Conservation (phyloP, 2,888 invertebrate genomes). For the Erebia palarica region DNA sequence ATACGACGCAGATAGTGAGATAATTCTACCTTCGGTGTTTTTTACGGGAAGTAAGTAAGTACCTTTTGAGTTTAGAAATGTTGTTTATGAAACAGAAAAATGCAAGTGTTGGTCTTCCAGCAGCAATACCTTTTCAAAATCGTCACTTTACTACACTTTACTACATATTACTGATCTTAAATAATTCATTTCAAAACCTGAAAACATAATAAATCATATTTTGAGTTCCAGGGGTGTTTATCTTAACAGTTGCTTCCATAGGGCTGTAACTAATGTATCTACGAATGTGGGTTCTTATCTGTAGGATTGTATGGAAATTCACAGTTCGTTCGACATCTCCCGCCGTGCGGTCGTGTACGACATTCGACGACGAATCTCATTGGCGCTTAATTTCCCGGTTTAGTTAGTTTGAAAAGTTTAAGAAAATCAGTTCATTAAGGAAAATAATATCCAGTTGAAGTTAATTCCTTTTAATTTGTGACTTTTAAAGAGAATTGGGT, state of each 20-base stretch:
- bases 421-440: neutral
- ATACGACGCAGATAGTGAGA: no score
- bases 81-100: no score
- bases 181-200: neutral
- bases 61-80: no score
- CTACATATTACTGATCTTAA: neutral
- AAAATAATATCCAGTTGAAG: neutral
- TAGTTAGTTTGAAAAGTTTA: neutral
- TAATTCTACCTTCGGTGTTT: no score
- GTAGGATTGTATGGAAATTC: conserved; percentile 15
- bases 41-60: no score
- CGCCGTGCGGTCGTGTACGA: conserved; percentile 9
- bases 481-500: no score
- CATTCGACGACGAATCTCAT: neutral
- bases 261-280: neutral
- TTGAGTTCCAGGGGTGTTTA: neutral
- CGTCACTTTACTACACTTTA: no score
- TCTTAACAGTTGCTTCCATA: neutral
- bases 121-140: no score
- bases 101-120: no score
- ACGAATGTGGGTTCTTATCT: neutral
- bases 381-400: neutral
- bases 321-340: conserved; percentile 8
- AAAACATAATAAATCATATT: neutral
- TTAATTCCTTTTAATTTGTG: neutral